Percentiles rank a stretch among this genome's conserved stretches.
phyloP scores from a whole-genome alignment of 2,888 invertebrate genomes.

The Hypomecis atomaria region DNA sequence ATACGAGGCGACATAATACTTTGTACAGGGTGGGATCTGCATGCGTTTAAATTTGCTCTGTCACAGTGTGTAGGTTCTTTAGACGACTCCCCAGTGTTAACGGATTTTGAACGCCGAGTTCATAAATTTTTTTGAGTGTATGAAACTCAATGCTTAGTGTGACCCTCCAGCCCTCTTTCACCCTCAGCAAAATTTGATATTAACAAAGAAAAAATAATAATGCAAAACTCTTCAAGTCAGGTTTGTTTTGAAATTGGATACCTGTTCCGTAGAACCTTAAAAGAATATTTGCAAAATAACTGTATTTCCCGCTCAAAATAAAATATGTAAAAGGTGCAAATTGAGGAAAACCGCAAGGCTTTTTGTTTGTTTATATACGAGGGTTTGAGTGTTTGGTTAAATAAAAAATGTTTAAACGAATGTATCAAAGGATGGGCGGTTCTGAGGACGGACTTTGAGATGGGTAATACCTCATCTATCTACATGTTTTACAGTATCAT shows the following conservation, averaged over 20 bases:
- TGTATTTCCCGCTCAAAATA: slow-evolving; percentile 20
- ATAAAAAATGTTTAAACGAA: not conserved
- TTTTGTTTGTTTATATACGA: slow-evolving; percentile 19
- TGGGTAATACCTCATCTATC: not conserved
- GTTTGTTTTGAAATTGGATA: slow-evolving; percentile 11
- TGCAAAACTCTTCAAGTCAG: slow-evolving; percentile 3
- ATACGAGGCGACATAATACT: no score
- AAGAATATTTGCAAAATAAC: slow-evolving; percentile 26
- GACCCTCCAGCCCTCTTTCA: not conserved
- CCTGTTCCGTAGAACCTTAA: slow-evolving; percentile 5
- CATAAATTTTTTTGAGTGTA: no score
- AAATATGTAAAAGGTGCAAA: slow-evolving; percentile 23
- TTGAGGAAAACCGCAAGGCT: slow-evolving; percentile 27
- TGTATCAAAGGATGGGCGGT: not conserved
- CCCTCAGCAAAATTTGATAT: not conserved
- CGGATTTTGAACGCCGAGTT: no score
- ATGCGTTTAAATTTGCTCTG: no score
- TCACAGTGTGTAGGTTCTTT: no score
- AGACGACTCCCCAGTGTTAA: no score
- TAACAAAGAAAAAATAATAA: not conserved
- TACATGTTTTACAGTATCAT: no score
- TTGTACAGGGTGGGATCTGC: no score
- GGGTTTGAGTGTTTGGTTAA: slow-evolving; percentile 9
- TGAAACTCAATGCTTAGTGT: no score
- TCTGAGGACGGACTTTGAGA: not conserved